Percentiles rank a stretch among this genome's conserved stretches.
Evolutionary conservation across 1,140 invertebrate genomes (phyloP).

Genomic region (Littorina saxatilis): DNA sequence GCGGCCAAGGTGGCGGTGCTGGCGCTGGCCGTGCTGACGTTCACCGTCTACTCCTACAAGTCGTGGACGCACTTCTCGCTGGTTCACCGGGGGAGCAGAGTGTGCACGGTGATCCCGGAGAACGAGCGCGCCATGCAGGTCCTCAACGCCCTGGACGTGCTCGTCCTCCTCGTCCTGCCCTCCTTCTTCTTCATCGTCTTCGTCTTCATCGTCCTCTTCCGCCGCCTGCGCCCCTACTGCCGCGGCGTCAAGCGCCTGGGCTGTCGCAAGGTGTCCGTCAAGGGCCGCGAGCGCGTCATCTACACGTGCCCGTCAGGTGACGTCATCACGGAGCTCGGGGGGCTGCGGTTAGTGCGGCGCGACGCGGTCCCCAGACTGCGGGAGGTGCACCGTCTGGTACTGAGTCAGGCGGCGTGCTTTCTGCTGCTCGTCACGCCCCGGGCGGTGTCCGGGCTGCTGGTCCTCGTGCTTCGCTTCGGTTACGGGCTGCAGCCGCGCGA

Average conservation of each 20-base stretch:
- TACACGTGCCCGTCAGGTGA: neutral
- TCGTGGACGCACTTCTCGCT: conserved; percentile 60
- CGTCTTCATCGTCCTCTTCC: conserved; percentile 35
- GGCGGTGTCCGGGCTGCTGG: conserved; percentile 51
- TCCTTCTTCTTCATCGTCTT: conserved; percentile 53
- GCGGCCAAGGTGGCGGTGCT: conserved; percentile 50
- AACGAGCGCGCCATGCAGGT: conserved; percentile 56
- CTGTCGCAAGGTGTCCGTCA: conserved; percentile 21
- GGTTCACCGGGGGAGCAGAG: conserved; percentile 13
- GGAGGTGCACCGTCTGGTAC: conserved; percentile 54
- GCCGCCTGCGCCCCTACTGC: neutral
- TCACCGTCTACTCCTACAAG: conserved; percentile 64
- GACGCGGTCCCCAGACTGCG: conserved; percentile 10
- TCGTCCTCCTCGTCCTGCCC: conserved; percentile 52
- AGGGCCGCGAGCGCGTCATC: conserved; percentile 22
- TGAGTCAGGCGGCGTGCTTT: conserved; percentile 54
- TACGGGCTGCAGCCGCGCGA: conserved; percentile 34
- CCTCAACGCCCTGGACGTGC: conserved; percentile 58
- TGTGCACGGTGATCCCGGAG: conserved; percentile 60
- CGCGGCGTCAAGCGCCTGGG: conserved; percentile 31
- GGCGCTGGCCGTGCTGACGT: conserved; percentile 50
- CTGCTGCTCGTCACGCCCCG: conserved; percentile 56
- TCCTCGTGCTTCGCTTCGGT: conserved; percentile 31
- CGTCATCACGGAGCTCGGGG: neutral
- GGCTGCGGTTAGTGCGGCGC: neutral